Evolutionary conservation across 2,797 vertebrate species (phyloP), one percentile per base, ranked within the genome.

Genomic region (Bufotes viridis): DNA sequence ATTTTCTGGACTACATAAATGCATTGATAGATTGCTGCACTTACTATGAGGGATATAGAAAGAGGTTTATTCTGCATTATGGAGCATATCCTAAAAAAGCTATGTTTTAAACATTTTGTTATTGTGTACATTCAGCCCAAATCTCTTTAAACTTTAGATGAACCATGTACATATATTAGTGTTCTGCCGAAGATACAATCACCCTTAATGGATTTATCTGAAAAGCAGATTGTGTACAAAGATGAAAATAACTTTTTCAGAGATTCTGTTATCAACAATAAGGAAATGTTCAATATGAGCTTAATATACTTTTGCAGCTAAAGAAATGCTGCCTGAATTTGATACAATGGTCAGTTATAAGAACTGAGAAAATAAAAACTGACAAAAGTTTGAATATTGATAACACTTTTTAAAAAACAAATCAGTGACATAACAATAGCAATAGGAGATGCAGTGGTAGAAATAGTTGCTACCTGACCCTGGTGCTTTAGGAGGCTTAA

Each of bases 121-220:
- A 51, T 51, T 75, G 20, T 75, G 42, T 75, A 75, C 20, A 75
- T 49, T 22, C 42, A 75, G 42, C 42, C 72, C 22, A 75, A 74
- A 75, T 75, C 72, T 75, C 72, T 75, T 61, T 81, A 81, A 81
- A 61, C 79, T 29, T 79, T 20, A 11, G 29, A 81, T 60, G 60
- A 42, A 58, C 34, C 26, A 60, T 22, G 34, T 42, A n/a, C 72
- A 75, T 75, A 51, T 75, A 49, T 75, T 75, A 75, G 51, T 55
- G 26, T 79, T 58, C 12, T 57, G 26, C n/a, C 0, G 24, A 79
- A 79, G 55, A 79, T 57, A 55, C 78, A 55, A 79, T 57, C 51
- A 79, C 34, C 18, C 9, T 75, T 75, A 75, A 75, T 75, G 20
- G 42, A 75, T 75, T 75, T 29, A 51, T 51, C 72, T 75, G 20